Evolutionary conservation across 2,113 vertebrate genomes (phyloP), one percentile per base, ranked within the genome.

Genomic region (Bambusicola thoracicus): DNA sequence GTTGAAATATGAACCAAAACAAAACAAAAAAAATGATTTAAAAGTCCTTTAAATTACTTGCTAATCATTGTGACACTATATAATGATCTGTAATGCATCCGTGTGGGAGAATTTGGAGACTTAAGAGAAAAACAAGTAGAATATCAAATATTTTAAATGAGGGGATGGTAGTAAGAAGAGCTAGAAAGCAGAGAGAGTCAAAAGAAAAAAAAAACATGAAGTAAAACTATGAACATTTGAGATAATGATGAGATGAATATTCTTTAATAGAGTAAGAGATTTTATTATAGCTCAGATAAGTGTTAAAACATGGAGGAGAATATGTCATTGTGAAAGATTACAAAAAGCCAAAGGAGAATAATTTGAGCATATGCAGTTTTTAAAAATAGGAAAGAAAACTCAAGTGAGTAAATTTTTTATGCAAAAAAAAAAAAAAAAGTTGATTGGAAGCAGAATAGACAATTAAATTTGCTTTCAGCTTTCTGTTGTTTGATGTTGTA

Each of bases 381-480:
- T 34, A 7, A n/a, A 32, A 51, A 68, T 25, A 73, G 25, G 13
- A 38, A 43, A 20, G 4, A 78, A 75, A 70, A 18, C 38, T 55
- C 6, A 78, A 46, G 6, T 19, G 29, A 13, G 5, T 61, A 53
- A 66, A 91, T 87, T 48, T 77, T 93, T 85, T 80, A 56, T 74
- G 2, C 1, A 58, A 44, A 75, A 75, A 91, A 90, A 86, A 90
- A 43, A 78, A 74, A 91, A 90, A 90, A 90, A 85, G 46, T 59
- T 79, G 7, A 27, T 70, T 77, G 27, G 41, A 76, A 59, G 19
- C 49, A 77, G 89, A 75, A 17, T 77, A 80, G 46, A 10, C 67
- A 94, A 72, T 86, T 84, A 85, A 80, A 92, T 94, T 78, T 93
- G 72, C 67, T 92, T 87, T 85, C 65, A 72, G 68, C 56, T 78